Evolutionary conservation across 2,888 invertebrate genomes (phyloP).

Genomic region (Lingula anatina): DNA sequence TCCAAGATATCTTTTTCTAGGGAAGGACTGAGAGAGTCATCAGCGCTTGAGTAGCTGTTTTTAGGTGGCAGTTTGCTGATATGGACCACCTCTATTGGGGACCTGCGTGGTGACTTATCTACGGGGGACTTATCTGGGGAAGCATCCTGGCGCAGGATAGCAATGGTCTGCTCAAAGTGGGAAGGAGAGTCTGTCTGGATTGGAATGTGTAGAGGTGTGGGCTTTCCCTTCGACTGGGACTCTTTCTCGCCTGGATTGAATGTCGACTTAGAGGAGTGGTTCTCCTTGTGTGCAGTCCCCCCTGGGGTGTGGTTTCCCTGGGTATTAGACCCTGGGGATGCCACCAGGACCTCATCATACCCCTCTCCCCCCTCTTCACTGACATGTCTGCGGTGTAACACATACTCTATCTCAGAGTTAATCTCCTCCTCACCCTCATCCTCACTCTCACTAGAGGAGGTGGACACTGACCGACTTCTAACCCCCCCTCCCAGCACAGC

Average conservation of each 20-base stretch:
- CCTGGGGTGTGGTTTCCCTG: background rate
- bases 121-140: slow-evolving; percentile 17
- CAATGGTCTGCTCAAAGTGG: background rate
- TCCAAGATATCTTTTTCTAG: slow-evolving; percentile 30
- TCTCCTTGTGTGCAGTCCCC: background rate
- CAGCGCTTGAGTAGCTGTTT: slow-evolving; percentile 46
- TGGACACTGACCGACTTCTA: too few species aligned
- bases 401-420: too few species aligned
- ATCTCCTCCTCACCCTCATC: background rate
- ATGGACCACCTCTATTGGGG: slow-evolving; percentile 28
- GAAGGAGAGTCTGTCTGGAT: background rate
- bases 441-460: background rate
- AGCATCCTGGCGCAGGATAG: slow-evolving; percentile 8
- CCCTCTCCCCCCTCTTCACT: background rate
- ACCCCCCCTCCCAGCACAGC: background rate
- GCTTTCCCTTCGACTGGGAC: background rate
- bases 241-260: background rate
- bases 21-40: slow-evolving; percentile 49
- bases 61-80: slow-evolving; percentile 40
- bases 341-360: background rate
- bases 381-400: background rate
- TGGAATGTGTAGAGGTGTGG: background rate
- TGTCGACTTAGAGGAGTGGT: background rate
- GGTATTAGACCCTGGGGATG: background rate
- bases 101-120: slow-evolving; percentile 22